Evolutionary conservation across 2,113 vertebrate species (phyloP), one percentile per base, ranked within the genome.

Genomic region (Camelus bactrianus): DNA sequence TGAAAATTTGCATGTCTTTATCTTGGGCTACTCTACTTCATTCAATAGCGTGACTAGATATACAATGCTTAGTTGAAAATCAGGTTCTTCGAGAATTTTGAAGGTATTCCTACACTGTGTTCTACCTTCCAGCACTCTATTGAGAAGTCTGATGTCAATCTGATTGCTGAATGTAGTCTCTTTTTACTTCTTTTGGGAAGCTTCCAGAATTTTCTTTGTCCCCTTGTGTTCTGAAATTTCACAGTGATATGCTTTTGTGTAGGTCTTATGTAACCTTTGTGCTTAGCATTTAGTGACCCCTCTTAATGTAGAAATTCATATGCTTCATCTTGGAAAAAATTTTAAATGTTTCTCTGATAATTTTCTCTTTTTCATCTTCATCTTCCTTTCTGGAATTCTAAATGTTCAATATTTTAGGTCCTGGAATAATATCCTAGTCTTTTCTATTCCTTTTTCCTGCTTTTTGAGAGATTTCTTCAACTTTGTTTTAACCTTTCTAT

Each of bases 1-100:
- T 77, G 48, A 81, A 91, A 89, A 69, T 89, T 20, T 60, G 5
- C 28, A 32, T 38, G 19, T 86, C 35, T 91, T 95, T 95, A 65
- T 50, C 76, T 46, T 73, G 7, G 16, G 9, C 5, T 62, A 38
- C 5, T 65, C 35, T 82, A 50, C 13, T 80, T 81, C 24, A 76
- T 56, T 69, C 52, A 82, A 24, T 85, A 83, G 5, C 64, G 73
- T 77, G 42, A 0, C 54, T 72, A 3, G 16, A 9, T 76, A 84
- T 62, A 35, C 3, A 89, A 30, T 89, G 86, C 42, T 83, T 84
- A 77, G 8, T 32, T 93, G 62, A 46, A 91, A 89, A 80, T 38
- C 6, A 42, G 0, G 81, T 82, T 86, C 28, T 38, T 35, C 90
- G 56, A 80, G 22, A 89, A 87, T 56, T 83, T 67, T 62, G 12